These are phyloP conservation scores for Ictalurus punctatus DNA, from an alignment of 2,113 vertebrate species.

Conservation along the genomic window DNA sequence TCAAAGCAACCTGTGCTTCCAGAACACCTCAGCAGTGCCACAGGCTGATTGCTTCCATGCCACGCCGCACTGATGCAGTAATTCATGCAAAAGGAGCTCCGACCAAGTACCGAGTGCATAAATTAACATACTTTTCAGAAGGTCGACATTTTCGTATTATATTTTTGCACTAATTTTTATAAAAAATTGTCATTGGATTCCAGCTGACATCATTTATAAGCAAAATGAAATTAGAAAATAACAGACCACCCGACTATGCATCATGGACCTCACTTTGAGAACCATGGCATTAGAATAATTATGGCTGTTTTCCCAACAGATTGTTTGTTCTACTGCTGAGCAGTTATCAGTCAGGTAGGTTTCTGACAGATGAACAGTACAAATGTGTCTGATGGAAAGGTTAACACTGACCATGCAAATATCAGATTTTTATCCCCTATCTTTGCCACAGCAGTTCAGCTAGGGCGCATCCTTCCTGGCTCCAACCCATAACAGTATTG, in stretches of 20 bases:
- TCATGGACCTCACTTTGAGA: background rate
- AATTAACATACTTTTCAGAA: too few species aligned
- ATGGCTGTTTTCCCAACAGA: background rate
- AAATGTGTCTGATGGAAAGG: background rate
- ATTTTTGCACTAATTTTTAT: background rate
- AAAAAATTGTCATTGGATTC: background rate
- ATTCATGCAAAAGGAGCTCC: too few species aligned
- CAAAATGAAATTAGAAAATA: background rate
- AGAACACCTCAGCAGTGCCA: too few species aligned
- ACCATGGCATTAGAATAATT: background rate
- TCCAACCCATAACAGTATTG: background rate
- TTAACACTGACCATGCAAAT: background rate
- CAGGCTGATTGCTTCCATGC: too few species aligned
- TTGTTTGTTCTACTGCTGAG: background rate
- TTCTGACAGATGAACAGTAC: background rate
- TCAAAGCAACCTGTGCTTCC: too few species aligned
- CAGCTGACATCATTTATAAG: background rate
- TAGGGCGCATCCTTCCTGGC: background rate
- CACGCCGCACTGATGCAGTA: too few species aligned
- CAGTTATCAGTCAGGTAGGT: background rate
- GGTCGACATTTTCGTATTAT: too few species aligned
- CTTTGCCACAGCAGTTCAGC: slow-evolving; percentile 16
- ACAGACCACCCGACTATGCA: background rate
- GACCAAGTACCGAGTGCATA: too few species aligned
- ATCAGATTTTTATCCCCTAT: background rate